Base-by-base conservation (phyloP, 2,113 vertebrate genomes). In the Tupaia chinensis region DNA sequence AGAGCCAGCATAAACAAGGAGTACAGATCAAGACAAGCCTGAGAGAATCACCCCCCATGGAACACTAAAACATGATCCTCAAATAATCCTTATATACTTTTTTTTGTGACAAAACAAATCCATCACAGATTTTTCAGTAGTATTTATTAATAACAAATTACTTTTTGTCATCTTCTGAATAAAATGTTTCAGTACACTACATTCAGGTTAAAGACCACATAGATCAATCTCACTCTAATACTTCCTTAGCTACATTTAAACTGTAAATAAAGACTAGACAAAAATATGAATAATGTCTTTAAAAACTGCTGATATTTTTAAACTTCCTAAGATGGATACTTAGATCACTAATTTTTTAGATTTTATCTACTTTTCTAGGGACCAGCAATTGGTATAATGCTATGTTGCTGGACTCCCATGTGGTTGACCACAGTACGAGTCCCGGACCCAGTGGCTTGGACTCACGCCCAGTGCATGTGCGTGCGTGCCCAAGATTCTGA, bases 61-160 rank as follows among this genome's bases (percentile, higher is more conserved):
- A 82, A 79, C 20, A 96, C 6, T 9, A 65, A 66, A 91, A 69
- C 14, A 82, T 77, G 14, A 70, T 19, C 56, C 29, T 79, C 29
- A 85, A 85, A 88, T 70, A 73, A 87, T 73, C 56, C 25, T 63
- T 34, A 3, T 82, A 82, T 22, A 86, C 44, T 44, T 61, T 61
- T 58, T 44, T 70, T 81, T n/a, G 73, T 72, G 16, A 27, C 4
- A 58, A 86, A 89, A 70, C 9, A 14, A 90, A 89, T 44, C n/a
- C 54, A 11, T 60, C 27, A 34, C 3, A 87, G 23, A 78, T 61
- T 73, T 22, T 60, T 89, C 53, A 91, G 14, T 8, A 81, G 56
- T 68, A 78, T 73, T 80, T 95, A 65, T 69, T 54, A 78, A 17
- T 87, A 76, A 92, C 90, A 93, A 83, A 63, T 92, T 61, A 56